Conservation (phyloP, 1,140 invertebrate genomes). For the Bombus sibiricus region DNA sequence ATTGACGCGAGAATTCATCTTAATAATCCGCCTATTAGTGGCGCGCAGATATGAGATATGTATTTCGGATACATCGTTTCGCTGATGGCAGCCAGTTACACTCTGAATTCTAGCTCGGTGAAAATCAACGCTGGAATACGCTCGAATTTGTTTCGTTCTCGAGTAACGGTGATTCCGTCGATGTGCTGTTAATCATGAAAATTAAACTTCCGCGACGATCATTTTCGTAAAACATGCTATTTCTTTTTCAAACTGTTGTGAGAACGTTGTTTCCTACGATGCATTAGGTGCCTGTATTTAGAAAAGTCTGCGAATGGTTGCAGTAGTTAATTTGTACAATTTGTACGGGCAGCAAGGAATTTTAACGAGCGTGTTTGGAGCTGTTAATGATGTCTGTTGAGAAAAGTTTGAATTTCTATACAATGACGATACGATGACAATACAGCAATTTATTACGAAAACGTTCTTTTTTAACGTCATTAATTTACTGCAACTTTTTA, state of each 20-base stretch:
- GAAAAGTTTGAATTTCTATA: background rate
- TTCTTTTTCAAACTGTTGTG: no score
- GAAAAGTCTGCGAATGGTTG: background rate
- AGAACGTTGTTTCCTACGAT: no score
- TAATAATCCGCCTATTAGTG: slow-evolving; percentile 47
- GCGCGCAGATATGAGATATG: background rate
- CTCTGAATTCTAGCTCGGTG: background rate
- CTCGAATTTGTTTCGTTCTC: no score
- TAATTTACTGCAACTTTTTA: no score
- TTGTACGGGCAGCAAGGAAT: background rate
- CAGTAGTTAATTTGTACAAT: background rate
- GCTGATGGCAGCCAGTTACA: background rate
- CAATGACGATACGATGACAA: background rate
- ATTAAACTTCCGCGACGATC: no score
- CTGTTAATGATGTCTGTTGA: background rate
- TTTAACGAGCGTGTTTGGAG: background rate
- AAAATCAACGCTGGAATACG: background rate
- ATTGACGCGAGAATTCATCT: slow-evolving; percentile 44
- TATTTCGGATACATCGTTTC: slow-evolving; percentile 32
- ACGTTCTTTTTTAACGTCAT: no score
- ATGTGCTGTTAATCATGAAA: no score
- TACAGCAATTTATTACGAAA: background rate
- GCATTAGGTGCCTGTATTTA: background rate
- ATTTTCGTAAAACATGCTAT: no score
- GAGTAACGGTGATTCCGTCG: no score